Base-by-base conservation (phyloP, 1,140 invertebrate species). In the Lucilia sericata region DNA sequence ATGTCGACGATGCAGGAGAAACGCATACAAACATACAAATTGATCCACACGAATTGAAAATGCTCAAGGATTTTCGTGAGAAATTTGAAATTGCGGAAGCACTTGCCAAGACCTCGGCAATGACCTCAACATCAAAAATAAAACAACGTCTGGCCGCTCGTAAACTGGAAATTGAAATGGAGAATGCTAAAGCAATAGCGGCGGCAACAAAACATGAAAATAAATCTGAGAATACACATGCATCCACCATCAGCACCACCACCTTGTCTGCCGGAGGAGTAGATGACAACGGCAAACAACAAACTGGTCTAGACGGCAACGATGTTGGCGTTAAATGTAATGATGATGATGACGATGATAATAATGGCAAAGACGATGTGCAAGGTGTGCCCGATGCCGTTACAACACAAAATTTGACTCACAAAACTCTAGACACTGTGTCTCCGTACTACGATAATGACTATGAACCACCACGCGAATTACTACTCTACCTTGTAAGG, bases 401-500 rank as follows among this genome's bases (percentile, higher is more conserved):
- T 82, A 74, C 51, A 84, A 84, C 85, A 70, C n/a, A 70, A 75
- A 84, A 86, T 82, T 82, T 86, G 86, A 84, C 83, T 86, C 86
- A 82, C n/a, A 65, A 51, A 36, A 25, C 17, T 17, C 51, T 25
- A 85, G 84, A 85, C 84, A 74, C 36, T 65, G 82, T 42, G 84
- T 74, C 84, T 83, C 76, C 81, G 25, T 82, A 75, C 12, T n/a
- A 51, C 13, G 55, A 81, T 86, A 19, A 86, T 80, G 91, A 92
- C 84, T 94, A 93, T 88, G 92, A 93, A 83, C 94, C 93, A 42
- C 94, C 94, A n/a, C 93, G 92, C 86, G 92, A 94, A 83, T 88
- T 94, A 74, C 91, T 94, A 34, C 88, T 94, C 65, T 94, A 94
- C 90, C 91, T 94, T 84, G 93, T 94, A 88, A 93, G 94, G 94